Evolutionary conservation across 2,797 vertebrate species (phyloP), one percentile per base, ranked within the genome.

Genomic region (Amblyopsis hoosieri): DNA sequence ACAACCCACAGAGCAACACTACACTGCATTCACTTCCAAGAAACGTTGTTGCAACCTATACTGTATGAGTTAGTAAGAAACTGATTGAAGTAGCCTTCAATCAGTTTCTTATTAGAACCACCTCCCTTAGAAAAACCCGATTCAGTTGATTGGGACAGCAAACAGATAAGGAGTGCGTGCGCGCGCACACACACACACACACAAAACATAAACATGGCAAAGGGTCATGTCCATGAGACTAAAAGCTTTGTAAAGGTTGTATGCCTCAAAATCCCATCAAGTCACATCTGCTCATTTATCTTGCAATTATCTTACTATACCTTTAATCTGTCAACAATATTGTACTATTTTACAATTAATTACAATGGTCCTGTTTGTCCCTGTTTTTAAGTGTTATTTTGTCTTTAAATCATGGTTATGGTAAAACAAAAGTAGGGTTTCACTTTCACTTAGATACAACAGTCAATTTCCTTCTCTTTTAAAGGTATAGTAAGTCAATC

Each of bases 171-270:
- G 33, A 8, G 5, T 37, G 33, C 8, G 33, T 6, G 5, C 1
- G 8, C 7, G 8, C 37, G 9, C 60, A 75, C 63, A 45, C 72
- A 72, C 48, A 74, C 67, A 71, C 48, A 71, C 17, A 64, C 47
- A 62, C 17, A 42, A 23, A 8, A 62, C 19, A 67, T 56, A 62
- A 51, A 72, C 23, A 29, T 29, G 23, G 3, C 23, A 29, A 29
- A 68, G 31, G 45, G 45, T 64, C 59, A 45, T 11, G 37, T 49
- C 29, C 64, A 51, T 72, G 45, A 70, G 57, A 15, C 63, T 71
- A 50, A 56, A 63, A 33, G 17, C 56, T 57, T 51, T 10, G 49
- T 59, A 54, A 80, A 69, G 13, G 8, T 17, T 52, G 8, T 52
- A 19, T 10, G 23, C 23, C 23, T 4, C 23, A 29, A 23, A 29